A percentile compares a stretch with the other conserved stretches of the same genome.
These are phyloP conservation scores for Mesorhabditis sp. DNA, from an alignment of 2,888 invertebrate genomes.

Conservation along the genomic window DNA sequence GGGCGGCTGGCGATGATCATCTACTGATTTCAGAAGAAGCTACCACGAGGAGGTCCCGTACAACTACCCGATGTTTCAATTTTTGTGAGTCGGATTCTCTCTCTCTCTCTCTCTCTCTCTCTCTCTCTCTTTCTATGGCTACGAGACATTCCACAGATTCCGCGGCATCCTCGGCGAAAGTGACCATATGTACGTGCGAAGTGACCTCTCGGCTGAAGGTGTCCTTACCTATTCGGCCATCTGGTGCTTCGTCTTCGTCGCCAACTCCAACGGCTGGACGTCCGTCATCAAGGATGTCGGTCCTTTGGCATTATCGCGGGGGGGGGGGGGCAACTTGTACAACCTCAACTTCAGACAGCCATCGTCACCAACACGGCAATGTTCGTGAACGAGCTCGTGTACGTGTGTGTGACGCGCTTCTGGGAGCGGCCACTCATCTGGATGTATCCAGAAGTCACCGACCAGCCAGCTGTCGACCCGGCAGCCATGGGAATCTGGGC, in stretches of 20 bases:
- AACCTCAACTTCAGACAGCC: background rate
- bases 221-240: background rate
- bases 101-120: too few relatives aligned
- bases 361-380: background rate
- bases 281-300: background rate
- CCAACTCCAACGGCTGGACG: background rate
- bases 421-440: background rate
- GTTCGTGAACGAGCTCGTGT: background rate
- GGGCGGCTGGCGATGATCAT: too few relatives aligned
- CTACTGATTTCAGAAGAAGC: too few relatives aligned
- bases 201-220: background rate
- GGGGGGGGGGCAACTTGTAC: too few relatives aligned
- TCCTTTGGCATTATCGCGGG: too few relatives aligned
- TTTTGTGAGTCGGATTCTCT: background rate
- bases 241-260: background rate
- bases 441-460: too few relatives aligned
- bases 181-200: background rate
- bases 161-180: slow-evolving; percentile 2
- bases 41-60: background rate
- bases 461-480: too few relatives aligned
- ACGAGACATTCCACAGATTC: background rate
- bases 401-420: background rate
- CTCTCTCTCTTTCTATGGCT: too few relatives aligned
- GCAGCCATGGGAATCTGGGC: too few relatives aligned
- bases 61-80: background rate